phyloP scores from a whole-genome alignment of 37 sponge, comb jelly and placozoan species.

The Axinella damicornis region DNA sequence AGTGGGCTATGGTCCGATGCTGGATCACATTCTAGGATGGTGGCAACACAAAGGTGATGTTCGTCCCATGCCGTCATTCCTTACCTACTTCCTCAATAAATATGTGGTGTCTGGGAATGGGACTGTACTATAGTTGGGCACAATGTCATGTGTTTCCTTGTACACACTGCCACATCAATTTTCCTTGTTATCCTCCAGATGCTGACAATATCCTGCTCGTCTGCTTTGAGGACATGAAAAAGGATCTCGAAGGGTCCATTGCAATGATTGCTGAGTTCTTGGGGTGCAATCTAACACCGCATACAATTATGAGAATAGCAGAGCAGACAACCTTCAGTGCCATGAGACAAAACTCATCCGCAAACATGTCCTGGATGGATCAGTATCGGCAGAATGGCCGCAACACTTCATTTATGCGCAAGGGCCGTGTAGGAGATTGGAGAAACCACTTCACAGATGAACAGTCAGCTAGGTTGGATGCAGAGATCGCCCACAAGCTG shows the following conservation, averaged over 20 bases:
- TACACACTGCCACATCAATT: background rate
- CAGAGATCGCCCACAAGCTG: background rate
- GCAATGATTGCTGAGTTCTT: slow-evolving; percentile 14
- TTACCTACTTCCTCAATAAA: too few relatives aligned
- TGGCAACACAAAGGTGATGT: slow-evolving; percentile 18
- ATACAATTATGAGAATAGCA: background rate
- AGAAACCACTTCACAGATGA: slow-evolving; percentile 27
- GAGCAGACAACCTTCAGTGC: background rate
- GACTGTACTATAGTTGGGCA: too few relatives aligned
- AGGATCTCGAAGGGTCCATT: background rate
- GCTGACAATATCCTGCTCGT: slow-evolving; percentile 20
- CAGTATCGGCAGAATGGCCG: background rate
- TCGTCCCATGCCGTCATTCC: too few relatives aligned
- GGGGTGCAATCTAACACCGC: background rate
- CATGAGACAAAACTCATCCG: slow-evolving; percentile 17
- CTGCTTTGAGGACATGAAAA: slow-evolving; percentile 37
- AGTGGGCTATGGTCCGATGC: slow-evolving; percentile 16
- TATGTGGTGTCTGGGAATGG: too few relatives aligned
- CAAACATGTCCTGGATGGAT: background rate
- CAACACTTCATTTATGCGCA: slow-evolving; percentile 6
- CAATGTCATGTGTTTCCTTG: too few relatives aligned
- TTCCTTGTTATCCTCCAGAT: background rate
- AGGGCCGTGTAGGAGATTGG: slow-evolving; percentile 50
- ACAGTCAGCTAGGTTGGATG: slow-evolving; percentile 13
- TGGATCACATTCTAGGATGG: slow-evolving; percentile 40